Percentiles rank a stretch among this genome's conserved stretches.
These are phyloP conservation scores for Drosophila ogumai DNA, from an alignment of 1,140 invertebrate species.

Conservation along the genomic window DNA sequence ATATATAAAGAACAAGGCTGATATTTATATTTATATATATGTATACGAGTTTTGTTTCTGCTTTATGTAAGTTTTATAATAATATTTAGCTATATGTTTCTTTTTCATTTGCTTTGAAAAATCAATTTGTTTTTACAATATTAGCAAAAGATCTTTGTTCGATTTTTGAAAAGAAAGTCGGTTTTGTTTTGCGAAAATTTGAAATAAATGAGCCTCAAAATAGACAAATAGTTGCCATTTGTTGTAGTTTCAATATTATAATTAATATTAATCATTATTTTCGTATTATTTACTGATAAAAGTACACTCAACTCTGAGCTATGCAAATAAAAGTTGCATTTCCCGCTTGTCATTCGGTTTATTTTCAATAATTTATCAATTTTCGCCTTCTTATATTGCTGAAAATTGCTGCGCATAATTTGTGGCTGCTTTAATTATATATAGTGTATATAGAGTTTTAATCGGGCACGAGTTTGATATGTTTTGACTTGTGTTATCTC, in stretches of 20 bases:
- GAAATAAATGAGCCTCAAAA: slow-evolving; percentile 80
- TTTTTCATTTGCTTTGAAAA: slow-evolving; percentile 54
- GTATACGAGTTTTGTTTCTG: slow-evolving; percentile 56
- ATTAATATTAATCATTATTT: slow-evolving; percentile 47
- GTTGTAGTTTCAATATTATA: slow-evolving; percentile 54
- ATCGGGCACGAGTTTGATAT: slow-evolving; percentile 85
- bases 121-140: slow-evolving; percentile 75
- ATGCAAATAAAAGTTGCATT: slow-evolving; percentile 68
- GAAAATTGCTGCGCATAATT: slow-evolving; percentile 71
- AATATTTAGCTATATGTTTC: slow-evolving; percentile 75
- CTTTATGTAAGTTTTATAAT: slow-evolving; percentile 76
- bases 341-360: slow-evolving; percentile 20
- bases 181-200: slow-evolving; percentile 58
- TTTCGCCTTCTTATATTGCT: slow-evolving; percentile 18
- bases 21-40: slow-evolving; percentile 76
- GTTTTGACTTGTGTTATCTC: slow-evolving; percentile 78
- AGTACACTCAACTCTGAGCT: slow-evolving; percentile 49
- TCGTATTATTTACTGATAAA: slow-evolving; percentile 67
- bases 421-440: slow-evolving; percentile 49
- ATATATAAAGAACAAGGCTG: slow-evolving; percentile 84
- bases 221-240: slow-evolving; percentile 70
- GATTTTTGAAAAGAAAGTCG: slow-evolving; percentile 57
- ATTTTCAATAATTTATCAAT: slow-evolving; percentile 40
- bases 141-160: slow-evolving; percentile 71
- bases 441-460: slow-evolving; percentile 65